Evolutionary conservation across 2,797 vertebrate species (phyloP).

Genomic region (Crypturellus tataupa): DNA sequence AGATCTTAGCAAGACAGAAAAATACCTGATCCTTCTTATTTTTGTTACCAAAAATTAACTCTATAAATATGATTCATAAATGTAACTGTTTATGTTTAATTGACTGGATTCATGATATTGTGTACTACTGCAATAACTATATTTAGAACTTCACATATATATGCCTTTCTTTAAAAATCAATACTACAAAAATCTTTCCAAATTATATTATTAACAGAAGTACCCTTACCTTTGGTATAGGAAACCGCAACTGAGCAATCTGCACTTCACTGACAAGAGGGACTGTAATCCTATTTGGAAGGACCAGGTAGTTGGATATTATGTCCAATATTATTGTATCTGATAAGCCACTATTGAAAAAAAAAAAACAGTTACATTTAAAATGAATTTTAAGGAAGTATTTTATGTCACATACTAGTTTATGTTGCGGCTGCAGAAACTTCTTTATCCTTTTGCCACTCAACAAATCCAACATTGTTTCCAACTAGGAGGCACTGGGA

Average conservation of each 20-base stretch:
- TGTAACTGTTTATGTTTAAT: background rate
- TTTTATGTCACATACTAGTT: background rate
- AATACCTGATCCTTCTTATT: background rate
- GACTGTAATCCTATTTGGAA: slow-evolving; percentile 93
- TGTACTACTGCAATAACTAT: background rate
- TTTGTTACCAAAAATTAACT: background rate
- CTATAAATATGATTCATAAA: background rate
- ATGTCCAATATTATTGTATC: slow-evolving; percentile 94
- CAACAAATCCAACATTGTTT: background rate
- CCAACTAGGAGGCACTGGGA: background rate
- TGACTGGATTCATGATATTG: background rate
- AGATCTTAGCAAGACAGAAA: background rate
- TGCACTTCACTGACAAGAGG: slow-evolving; percentile 91
- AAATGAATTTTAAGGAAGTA: background rate
- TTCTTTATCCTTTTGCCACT: background rate
- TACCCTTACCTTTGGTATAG: slow-evolving; percentile 89
- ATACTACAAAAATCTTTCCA: background rate
- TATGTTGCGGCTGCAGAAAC: background rate
- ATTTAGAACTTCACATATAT: background rate
- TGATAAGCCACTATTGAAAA: slow-evolving; percentile 87
- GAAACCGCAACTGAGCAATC: slow-evolving; percentile 90
- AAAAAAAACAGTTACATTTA: slow-evolving; percentile 24
- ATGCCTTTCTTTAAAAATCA: background rate
- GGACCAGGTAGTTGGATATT: slow-evolving; percentile 91
- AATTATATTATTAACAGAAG: background rate